phyloP scores from a whole-genome alignment of 2,888 invertebrate genomes.

The Alsophila aescularia region DNA sequence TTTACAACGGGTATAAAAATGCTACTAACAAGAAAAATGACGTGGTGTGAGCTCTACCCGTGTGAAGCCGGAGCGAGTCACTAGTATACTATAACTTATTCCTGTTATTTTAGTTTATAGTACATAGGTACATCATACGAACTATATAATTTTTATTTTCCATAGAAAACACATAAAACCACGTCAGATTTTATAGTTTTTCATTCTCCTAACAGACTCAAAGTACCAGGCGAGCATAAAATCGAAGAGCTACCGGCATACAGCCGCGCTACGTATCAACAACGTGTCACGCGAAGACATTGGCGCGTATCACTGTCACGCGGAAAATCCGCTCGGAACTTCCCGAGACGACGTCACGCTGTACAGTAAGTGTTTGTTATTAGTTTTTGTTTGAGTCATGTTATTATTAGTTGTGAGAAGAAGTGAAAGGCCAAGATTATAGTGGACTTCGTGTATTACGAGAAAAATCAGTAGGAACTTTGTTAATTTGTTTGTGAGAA shows the following conservation, averaged over 20 bases:
- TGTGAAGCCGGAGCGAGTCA: too few species aligned
- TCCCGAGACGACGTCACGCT: constrained; percentile 86
- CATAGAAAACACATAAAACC: too few species aligned
- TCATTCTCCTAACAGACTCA: constrained; percentile 42
- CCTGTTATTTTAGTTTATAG: too few species aligned
- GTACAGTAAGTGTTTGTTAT: constrained; percentile 83
- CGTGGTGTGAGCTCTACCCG: too few species aligned
- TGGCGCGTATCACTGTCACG: constrained; percentile 86
- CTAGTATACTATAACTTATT: too few species aligned
- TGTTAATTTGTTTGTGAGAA: constrained; percentile 10
- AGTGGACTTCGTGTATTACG: not conserved
- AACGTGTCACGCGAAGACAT: constrained; percentile 83
- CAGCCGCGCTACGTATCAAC: constrained; percentile 83
- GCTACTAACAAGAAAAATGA: too few species aligned
- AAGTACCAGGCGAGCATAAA: constrained; percentile 63
- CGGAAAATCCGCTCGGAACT: constrained; percentile 87
- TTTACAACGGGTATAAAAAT: too few species aligned
- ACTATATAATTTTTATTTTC: too few species aligned
- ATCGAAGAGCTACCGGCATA: constrained; percentile 81
- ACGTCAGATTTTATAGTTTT: not conserved
- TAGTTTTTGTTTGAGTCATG: constrained; percentile 26
- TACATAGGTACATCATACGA: too few species aligned
- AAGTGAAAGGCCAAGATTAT: constrained; percentile 7
- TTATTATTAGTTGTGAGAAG: constrained; percentile 13
- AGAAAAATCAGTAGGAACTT: constrained; percentile 3